These are phyloP conservation scores for Villa cingulata DNA, from an alignment of 2,888 invertebrate genomes.

Conservation along the genomic window DNA sequence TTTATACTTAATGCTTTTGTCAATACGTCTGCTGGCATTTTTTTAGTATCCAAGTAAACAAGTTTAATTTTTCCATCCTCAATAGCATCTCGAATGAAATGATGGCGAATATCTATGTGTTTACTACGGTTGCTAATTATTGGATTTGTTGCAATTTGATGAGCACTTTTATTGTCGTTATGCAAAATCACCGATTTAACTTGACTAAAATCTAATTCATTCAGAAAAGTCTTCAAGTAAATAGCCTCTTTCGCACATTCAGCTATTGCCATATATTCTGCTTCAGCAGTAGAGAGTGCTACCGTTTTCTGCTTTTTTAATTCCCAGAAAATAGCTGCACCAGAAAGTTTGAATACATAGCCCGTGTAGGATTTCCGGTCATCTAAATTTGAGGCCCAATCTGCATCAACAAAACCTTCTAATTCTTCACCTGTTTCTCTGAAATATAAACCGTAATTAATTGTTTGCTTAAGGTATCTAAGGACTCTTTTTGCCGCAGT, in stretches of 20 bases:
- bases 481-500: conserved; percentile 13
- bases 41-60: conserved; percentile 11
- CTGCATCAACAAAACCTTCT: conserved; percentile 13
- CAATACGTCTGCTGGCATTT: conserved; percentile 14
- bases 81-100: conserved; percentile 11
- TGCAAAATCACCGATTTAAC: conserved; percentile 5
- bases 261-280: conserved; percentile 13
- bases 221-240: neutral
- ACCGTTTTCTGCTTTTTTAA: conserved; percentile 11
- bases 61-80: conserved; percentile 5
- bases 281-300: conserved; percentile 11
- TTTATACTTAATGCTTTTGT: conserved; percentile 7
- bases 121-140: conserved; percentile 11
- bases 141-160: conserved; percentile 7
- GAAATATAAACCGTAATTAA: conserved; percentile 9
- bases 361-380: conserved; percentile 15
- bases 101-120: conserved; percentile 13
- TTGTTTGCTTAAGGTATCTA: conserved; percentile 12
- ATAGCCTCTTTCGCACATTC: conserved; percentile 1
- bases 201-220: neutral
- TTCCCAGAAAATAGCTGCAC: conserved; percentile 10
- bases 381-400: conserved; percentile 13
- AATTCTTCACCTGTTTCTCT: conserved; percentile 2
- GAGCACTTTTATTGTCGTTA: conserved; percentile 15
- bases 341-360: conserved; percentile 12